phyloP scores from a whole-genome alignment of 2,888 invertebrate genomes.

The Diogma glabrata region DNA sequence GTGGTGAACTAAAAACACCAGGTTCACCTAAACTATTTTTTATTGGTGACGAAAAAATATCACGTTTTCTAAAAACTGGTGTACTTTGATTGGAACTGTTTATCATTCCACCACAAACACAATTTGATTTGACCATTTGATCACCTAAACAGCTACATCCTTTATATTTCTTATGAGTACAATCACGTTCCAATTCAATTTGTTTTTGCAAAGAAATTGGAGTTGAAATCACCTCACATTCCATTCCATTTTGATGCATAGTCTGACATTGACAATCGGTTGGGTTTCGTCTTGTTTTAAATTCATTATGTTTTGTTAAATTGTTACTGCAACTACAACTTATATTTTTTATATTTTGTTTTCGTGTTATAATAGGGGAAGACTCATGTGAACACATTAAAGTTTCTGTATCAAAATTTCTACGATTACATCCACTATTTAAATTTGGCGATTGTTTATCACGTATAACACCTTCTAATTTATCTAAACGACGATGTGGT shows the following conservation, averaged over 20 bases:
- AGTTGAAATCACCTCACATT: too few species aligned
- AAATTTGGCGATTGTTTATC: constrained; percentile 19
- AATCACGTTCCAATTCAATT: constrained; percentile 17
- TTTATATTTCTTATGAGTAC: constrained; percentile 3
- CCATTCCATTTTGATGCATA: background rate
- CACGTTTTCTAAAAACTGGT: background rate
- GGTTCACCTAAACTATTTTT: constrained; percentile 26
- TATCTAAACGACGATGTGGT: constrained; percentile 20
- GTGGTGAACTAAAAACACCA: constrained; percentile 25
- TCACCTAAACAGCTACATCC: background rate
- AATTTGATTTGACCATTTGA: background rate
- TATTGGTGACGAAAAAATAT: constrained; percentile 16
- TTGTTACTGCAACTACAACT: too few species aligned
- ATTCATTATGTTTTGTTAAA: too few species aligned
- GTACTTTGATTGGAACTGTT: too few species aligned
- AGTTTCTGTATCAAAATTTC: too few species aligned
- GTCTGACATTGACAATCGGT: background rate
- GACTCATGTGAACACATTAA: constrained; percentile 16
- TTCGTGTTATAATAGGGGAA: constrained; percentile 16
- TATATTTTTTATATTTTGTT: background rate
- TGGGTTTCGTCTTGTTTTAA: too few species aligned
- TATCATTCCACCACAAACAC: too few species aligned
- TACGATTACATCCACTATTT: background rate
- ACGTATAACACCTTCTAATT: constrained; percentile 20
- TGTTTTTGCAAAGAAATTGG: constrained; percentile 19